A percentile compares a stretch with the other conserved stretches of the same genome.
Conservation (phyloP, 2,797 vertebrate genomes). For the Danio kyathit region DNA sequence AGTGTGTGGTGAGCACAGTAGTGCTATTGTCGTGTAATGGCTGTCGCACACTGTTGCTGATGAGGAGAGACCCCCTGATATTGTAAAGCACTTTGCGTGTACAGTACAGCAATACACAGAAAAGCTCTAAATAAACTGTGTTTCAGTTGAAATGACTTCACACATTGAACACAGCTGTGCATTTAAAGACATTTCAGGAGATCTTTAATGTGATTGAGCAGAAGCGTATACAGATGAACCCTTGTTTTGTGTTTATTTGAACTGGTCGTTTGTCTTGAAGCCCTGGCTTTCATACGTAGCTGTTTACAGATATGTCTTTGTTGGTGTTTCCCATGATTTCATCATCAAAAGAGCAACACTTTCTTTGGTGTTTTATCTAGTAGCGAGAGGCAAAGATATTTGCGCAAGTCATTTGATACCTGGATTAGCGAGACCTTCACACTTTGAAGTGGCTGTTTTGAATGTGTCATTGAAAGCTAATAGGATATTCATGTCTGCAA, state of each 20-base stretch:
- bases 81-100: too few species aligned
- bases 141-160: too few species aligned
- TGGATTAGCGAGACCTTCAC: constrained; percentile 52
- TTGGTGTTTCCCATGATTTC: constrained; percentile 47
- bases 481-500: constrained; percentile 31
- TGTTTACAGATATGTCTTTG: constrained; percentile 19
- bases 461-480: constrained; percentile 46
- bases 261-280: constrained; percentile 14
- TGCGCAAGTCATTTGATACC: constrained; percentile 8
- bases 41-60: too few species aligned
- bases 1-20: too few species aligned
- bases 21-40: too few species aligned
- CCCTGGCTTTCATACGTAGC: constrained; percentile 5
- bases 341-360: constrained; percentile 36
- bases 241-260: constrained; percentile 16
- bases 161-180: too few species aligned
- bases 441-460: constrained; percentile 57
- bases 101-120: too few species aligned
- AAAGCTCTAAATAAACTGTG: too few species aligned
- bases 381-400: constrained; percentile 15
- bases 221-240: background rate
- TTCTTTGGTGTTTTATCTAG: constrained; percentile 31
- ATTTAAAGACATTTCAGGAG: too few species aligned
- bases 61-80: too few species aligned
- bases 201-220: constrained; percentile 8